These are phyloP conservation scores for Cotesia glomerata DNA, from an alignment of 1,140 invertebrate species.

Conservation along the genomic window DNA sequence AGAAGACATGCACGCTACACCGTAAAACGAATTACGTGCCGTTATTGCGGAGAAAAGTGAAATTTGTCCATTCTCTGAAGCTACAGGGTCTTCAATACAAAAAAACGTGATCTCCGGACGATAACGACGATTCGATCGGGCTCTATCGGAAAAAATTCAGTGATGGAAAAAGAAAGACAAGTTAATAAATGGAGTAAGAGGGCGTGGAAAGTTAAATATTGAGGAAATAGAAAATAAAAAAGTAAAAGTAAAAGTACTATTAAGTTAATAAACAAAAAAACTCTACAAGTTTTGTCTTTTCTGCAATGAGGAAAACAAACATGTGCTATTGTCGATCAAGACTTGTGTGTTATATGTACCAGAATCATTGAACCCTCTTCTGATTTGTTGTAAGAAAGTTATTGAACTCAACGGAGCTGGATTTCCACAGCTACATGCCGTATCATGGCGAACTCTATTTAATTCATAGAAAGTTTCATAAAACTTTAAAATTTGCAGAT, in stretches of 20 bases:
- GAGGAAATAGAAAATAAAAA: not conserved
- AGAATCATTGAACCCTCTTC: not conserved
- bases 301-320: not conserved
- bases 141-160: not conserved
- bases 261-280: not conserved
- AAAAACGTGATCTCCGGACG: slow-evolving; percentile 11
- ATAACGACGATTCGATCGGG: slow-evolving; percentile 23
- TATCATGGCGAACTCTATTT: not conserved
- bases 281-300: not conserved
- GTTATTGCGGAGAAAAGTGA: slow-evolving; percentile 13
- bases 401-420: not conserved
- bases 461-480: too few species aligned
- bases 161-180: not conserved
- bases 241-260: not conserved
- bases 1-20: not conserved
- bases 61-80: slow-evolving; percentile 8
- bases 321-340: slow-evolving; percentile 8
- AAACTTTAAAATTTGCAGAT: too few species aligned
- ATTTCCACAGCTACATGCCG: not conserved
- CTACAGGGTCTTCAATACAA: not conserved
- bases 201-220: not conserved
- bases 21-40: slow-evolving; percentile 16
- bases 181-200: not conserved
- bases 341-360: slow-evolving; percentile 3
- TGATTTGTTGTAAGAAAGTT: not conserved